A percentile compares a stretch with the other conserved stretches of the same genome.
phyloP scores from a whole-genome alignment of 2,888 invertebrate genomes.

The Resseliella maxima region DNA sequence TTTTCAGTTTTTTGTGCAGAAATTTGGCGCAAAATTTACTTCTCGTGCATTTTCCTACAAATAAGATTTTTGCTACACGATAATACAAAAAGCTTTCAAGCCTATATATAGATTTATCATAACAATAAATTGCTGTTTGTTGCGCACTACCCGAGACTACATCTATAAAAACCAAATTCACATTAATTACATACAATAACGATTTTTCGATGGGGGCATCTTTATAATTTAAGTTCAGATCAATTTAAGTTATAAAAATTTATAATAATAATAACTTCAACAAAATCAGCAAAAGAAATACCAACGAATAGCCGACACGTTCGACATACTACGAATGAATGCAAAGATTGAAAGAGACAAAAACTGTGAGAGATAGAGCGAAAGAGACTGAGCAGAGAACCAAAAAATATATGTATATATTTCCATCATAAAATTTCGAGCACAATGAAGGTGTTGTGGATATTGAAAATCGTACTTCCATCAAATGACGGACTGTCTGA shows the following conservation, averaged over 20 bases:
- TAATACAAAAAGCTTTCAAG: background rate
- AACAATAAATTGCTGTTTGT: background rate
- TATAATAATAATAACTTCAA: background rate
- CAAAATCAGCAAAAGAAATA: background rate
- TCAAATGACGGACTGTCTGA: background rate
- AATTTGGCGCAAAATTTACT: too few relatives aligned
- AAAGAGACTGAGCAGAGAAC: too few relatives aligned
- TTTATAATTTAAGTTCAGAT: conserved; percentile 3
- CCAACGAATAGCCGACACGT: too few relatives aligned
- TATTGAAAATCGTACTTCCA: background rate
- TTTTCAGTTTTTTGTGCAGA: too few relatives aligned
- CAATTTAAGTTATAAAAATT: background rate
- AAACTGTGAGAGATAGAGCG: too few relatives aligned
- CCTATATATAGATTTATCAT: background rate
- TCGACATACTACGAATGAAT: too few relatives aligned
- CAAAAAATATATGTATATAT: too few relatives aligned
- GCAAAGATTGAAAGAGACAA: background rate
- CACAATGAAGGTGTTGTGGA: background rate
- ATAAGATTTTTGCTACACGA: background rate
- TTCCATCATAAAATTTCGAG: background rate
- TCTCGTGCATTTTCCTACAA: too few relatives aligned
- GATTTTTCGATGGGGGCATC: background rate
- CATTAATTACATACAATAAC: conserved; percentile 4
- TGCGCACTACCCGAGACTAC: background rate
- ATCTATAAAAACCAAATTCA: background rate